These are phyloP conservation scores for Argyra leucocephala DNA, from an alignment of 2,888 invertebrate species.

Conservation along the genomic window DNA sequence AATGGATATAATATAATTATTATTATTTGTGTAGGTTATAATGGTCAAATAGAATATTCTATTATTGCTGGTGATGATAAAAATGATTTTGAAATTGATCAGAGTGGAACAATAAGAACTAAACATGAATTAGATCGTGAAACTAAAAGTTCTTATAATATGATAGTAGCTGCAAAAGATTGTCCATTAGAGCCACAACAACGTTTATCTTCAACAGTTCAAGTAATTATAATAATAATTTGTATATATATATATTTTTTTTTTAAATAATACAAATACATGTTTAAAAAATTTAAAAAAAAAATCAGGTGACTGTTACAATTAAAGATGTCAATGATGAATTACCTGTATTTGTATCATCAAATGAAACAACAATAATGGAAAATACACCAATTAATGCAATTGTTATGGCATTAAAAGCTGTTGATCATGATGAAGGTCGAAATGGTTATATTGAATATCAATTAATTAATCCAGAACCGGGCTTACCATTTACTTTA, in stretches of 20 bases:
- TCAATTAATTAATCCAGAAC: slow-evolving; percentile 58
- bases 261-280: slow-evolving; percentile 16
- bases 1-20: slow-evolving; percentile 4
- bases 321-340: slow-evolving; percentile 88
- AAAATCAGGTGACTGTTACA: slow-evolving; percentile 71
- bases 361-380: slow-evolving; percentile 65
- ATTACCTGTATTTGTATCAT: slow-evolving; percentile 74
- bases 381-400: slow-evolving; percentile 82
- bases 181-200: slow-evolving; percentile 61
- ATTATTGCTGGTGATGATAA: slow-evolving; percentile 74
- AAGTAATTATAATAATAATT: slow-evolving; percentile 45
- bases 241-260: slow-evolving; percentile 13
- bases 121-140: slow-evolving; percentile 72
- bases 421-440: slow-evolving; percentile 81
- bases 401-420: slow-evolving; percentile 80
- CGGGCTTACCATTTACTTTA: slow-evolving; percentile 62
- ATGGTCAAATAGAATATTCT: slow-evolving; percentile 72
- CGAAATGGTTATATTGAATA: slow-evolving; percentile 87
- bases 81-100: slow-evolving; percentile 66
- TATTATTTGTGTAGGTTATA: slow-evolving; percentile 55
- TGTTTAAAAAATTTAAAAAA: too few relatives aligned
- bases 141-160: slow-evolving; percentile 65
- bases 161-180: slow-evolving; percentile 79
- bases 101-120: slow-evolving; percentile 78
- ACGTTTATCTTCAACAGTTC: slow-evolving; percentile 73